Evolutionary conservation across 2,797 vertebrate species (phyloP).

Genomic region (Myiotriccus ornatus): DNA sequence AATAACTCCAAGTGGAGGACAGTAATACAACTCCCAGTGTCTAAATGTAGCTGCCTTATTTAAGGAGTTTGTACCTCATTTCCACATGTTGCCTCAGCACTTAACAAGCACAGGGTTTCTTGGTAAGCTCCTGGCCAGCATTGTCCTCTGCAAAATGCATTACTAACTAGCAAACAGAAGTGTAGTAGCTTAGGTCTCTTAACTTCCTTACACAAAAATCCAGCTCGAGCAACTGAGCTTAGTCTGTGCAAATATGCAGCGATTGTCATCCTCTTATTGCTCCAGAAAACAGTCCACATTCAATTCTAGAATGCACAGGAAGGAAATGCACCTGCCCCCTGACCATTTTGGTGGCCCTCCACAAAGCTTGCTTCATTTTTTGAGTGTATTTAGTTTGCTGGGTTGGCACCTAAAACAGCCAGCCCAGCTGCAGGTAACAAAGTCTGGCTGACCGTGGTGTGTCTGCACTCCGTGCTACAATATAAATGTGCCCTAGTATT

Average conservation of each 20-base stretch:
- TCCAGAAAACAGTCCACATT: not conserved
- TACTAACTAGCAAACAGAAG: not conserved
- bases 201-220: not conserved
- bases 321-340: not conserved
- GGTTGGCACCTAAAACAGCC: too few species aligned
- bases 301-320: not conserved
- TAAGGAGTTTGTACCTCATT: not conserved
- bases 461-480: rapidly evolving
- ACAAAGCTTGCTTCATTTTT: not conserved
- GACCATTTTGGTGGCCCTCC: not conserved
- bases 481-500: not conserved
- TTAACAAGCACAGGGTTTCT: not conserved
- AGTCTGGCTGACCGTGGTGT: not conserved
- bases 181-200: not conserved
- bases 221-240: not conserved
- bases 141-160: not conserved
- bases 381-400: not conserved
- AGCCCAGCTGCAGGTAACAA: not conserved
- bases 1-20: not conserved
- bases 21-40: not conserved
- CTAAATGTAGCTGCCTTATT: not conserved
- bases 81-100: not conserved
- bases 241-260: not conserved
- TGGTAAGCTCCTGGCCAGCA: not conserved
- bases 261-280: not conserved